Percentiles rank a stretch among this genome's conserved stretches.
Evolutionary conservation across 2,797 vertebrate genomes (phyloP).

Genomic region (Apodemus agrarius): DNA sequence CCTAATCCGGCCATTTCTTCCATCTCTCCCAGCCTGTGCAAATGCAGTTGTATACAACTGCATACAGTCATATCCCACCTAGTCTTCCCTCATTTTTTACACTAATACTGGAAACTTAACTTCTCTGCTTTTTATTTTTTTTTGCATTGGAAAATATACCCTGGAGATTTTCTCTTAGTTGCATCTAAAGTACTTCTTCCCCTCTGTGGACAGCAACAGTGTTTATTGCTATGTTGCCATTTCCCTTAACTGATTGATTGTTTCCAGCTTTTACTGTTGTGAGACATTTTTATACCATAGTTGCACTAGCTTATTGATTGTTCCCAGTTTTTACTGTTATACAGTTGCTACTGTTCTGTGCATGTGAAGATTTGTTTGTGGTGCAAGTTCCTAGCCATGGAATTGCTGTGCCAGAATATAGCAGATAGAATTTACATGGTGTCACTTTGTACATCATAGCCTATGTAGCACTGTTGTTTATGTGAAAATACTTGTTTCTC

Average conservation of each 20-base stretch:
- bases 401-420: neutral
- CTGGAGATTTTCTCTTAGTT: neutral
- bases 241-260: neutral
- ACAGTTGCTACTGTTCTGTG: neutral
- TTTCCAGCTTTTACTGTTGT: neutral
- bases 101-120: neutral
- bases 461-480: neutral
- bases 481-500: conserved; percentile 16
- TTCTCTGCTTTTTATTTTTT: neutral
- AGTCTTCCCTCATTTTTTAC: neutral
- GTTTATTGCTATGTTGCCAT: neutral
- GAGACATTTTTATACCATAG: neutral
- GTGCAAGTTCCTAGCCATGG: conserved; percentile 5
- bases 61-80: neutral
- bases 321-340: neutral
- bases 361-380: neutral
- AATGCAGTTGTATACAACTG: neutral
- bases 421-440: neutral
- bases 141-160: neutral
- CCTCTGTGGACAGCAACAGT: neutral
- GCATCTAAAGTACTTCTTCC: neutral
- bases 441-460: neutral
- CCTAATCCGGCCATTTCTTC: neutral
- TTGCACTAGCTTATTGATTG: neutral
- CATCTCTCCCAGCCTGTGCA: neutral